Conservation (phyloP, 2,888 invertebrate genomes). For the Meloe dianella region DNA sequence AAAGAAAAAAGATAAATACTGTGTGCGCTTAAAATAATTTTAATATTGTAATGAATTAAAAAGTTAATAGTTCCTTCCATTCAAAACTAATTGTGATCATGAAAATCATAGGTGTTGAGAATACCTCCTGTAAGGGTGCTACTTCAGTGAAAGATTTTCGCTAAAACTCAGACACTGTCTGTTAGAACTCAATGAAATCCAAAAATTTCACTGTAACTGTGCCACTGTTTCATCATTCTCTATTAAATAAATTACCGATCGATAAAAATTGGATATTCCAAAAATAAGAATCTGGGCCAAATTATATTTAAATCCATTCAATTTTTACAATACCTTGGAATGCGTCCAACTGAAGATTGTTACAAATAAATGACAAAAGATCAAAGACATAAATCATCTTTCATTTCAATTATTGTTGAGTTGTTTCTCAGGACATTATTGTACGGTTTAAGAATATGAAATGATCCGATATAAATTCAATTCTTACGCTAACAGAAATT, state of each 20-base stretch:
- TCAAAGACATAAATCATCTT: not conserved
- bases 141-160: not conserved
- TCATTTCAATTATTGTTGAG: not conserved
- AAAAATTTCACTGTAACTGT: not conserved
- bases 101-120: too few relatives aligned
- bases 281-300: not conserved
- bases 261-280: not conserved
- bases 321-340: not conserved
- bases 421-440: conserved; percentile 9
- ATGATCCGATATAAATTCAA: conserved; percentile 2
- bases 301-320: not conserved
- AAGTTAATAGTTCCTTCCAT: too few relatives aligned
- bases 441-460: not conserved
- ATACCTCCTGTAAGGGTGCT: too few relatives aligned
- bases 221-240: not conserved
- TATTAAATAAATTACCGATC: not conserved
- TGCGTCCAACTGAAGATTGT: not conserved
- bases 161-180: not conserved
- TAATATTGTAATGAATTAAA: too few relatives aligned
- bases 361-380: not conserved
- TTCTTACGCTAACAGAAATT: conserved; percentile 19
- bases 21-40: too few relatives aligned
- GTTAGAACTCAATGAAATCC: not conserved
- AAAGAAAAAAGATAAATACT: too few relatives aligned
- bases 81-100: too few relatives aligned